Percentiles rank a stretch among this genome's conserved stretches.
phyloP scores from a whole-genome alignment of 2,797 vertebrate genomes.

The Arrhamphus sclerolepis region DNA sequence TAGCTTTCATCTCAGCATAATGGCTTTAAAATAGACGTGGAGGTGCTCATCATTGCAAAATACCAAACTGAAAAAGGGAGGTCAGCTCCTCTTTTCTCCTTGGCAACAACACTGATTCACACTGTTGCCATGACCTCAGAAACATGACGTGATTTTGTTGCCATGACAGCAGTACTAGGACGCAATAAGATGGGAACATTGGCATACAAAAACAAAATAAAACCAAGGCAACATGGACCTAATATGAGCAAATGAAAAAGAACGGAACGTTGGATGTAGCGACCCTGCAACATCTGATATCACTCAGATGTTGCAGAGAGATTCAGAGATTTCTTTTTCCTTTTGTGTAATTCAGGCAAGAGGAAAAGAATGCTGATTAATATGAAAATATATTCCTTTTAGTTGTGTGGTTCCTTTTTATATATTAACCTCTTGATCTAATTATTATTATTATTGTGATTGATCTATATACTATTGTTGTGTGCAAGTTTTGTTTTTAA shows the following conservation, averaged over 20 bases:
- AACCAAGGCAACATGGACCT: conserved; percentile 49
- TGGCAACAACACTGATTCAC: conserved; percentile 73
- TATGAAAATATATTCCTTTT: neutral
- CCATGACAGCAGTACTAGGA: conserved; percentile 75
- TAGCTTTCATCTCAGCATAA: neutral
- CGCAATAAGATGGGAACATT: conserved; percentile 65
- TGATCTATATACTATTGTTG: too few relatives aligned
- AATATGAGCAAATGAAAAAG: conserved; percentile 35
- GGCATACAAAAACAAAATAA: conserved; percentile 62
- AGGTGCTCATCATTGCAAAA: conserved; percentile 44
- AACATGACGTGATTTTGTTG: conserved; percentile 74
- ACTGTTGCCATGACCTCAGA: conserved; percentile 78
- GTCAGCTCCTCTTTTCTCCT: conserved; percentile 60
- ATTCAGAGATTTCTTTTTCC: neutral
- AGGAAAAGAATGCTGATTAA: neutral
- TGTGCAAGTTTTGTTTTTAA: too few relatives aligned
- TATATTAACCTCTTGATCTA: neutral
- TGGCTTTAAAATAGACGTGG: conserved; percentile 7
- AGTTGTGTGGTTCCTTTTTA: conserved; percentile 4
- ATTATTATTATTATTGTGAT: too few relatives aligned
- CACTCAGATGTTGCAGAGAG: conserved; percentile 1
- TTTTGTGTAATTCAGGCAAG: neutral
- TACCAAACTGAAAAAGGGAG: conserved; percentile 41
- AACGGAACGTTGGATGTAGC: conserved; percentile 27
- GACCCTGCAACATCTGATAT: conserved; percentile 27